Evolutionary conservation across 2,797 vertebrate genomes (phyloP), one percentile per base, ranked within the genome.

Genomic region (Decapterus maruadsi): DNA sequence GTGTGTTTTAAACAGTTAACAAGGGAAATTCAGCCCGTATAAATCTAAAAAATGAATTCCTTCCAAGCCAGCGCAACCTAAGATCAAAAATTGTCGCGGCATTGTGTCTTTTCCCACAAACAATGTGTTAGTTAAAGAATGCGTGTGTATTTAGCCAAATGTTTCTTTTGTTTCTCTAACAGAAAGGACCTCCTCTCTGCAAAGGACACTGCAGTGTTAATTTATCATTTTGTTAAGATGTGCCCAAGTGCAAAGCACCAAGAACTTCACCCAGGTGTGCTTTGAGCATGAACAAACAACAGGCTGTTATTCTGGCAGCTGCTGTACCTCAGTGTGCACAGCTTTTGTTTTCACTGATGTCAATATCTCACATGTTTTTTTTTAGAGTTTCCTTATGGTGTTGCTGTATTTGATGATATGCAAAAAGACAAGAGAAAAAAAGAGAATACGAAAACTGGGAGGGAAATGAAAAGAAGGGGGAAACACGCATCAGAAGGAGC

Each of bases 161-260:
- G 43, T 45, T 46, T 42, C 50, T 73, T 78, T 55, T 61, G 31
- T 26, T 26, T 26, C 26, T 26, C 26, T 26, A 65, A 62, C 1
- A 42, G 51, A 20, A 71, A 53, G 1, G 12, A 58, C 43, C 54
- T 68, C 59, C 36, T 77, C 50, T 73, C 66, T 53, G 6, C 72
- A 86, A 80, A 80, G 69, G 77, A 78, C 55, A 20, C 6, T 62
- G 50, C 55, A 31, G 45, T 53, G 57, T 75, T 80, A 65, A 83
- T 80, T 75, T 54, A 68, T 75, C 67, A 53, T 75, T 80, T 75
- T 58, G 64, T 66, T 58, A 54, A 54, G n/a, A 51, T 62, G 76
- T 63, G 72, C 68, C 64, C 66, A 12, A 65, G 43, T n/a, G 57
- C 48, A 68, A 72, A 82, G 36, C 34, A 58, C 42, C 74, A 75